Evolutionary conservation across 2,797 vertebrate species (phyloP).

Genomic region (Scolopax bukidnonensis): DNA sequence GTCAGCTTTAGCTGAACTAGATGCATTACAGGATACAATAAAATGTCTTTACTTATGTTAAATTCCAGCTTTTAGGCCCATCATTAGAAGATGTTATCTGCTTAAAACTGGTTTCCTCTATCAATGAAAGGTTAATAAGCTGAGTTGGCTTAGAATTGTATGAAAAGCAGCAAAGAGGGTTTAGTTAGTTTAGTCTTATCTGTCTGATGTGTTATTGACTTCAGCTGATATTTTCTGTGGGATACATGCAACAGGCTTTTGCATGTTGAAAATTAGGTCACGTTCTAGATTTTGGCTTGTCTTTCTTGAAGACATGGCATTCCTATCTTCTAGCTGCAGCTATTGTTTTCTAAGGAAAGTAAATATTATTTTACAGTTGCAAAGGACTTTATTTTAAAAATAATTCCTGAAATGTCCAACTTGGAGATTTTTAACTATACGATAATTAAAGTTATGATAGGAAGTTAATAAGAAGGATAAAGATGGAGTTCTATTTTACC

Average conservation of each 20-base stretch:
- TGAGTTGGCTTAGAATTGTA: not conserved
- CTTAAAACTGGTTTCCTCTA: not conserved
- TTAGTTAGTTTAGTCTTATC: conserved; percentile 39
- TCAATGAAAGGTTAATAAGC: conserved; percentile 25
- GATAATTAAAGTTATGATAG: not conserved
- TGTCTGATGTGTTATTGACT: not conserved
- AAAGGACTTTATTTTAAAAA: not conserved
- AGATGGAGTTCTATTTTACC: not conserved
- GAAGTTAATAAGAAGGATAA: not conserved
- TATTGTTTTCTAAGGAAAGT: not conserved
- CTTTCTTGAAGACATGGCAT: not conserved
- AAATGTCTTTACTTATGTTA: not conserved
- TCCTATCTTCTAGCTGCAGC: not conserved
- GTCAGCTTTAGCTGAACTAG: not conserved
- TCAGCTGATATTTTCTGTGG: not conserved
- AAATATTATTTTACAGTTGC: not conserved
- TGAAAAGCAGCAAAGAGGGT: not conserved
- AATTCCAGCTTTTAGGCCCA: not conserved
- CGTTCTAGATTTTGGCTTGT: not conserved
- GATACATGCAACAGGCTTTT: not conserved
- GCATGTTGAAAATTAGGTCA: not conserved
- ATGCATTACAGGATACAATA: not conserved
- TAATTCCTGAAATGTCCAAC: not conserved
- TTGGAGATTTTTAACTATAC: not conserved
- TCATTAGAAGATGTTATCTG: conserved; percentile 5